Percentiles rank a stretch among this genome's conserved stretches.
Conservation (phyloP, 2,888 invertebrate species). For the Mythimna ferrago region DNA sequence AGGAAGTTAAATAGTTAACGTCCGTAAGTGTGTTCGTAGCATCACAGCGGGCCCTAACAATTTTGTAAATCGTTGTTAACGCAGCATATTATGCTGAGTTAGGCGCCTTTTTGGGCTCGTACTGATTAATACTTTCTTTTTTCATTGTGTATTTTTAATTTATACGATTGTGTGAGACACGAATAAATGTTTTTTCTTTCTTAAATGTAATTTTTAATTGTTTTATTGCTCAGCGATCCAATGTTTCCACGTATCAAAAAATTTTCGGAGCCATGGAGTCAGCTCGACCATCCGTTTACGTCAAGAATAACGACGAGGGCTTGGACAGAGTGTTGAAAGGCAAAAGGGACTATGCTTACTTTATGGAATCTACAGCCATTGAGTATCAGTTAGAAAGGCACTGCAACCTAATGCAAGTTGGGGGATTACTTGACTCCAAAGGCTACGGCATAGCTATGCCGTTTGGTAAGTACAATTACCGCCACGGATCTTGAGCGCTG, state of each 20-base stretch:
- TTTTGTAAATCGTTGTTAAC: too few species aligned
- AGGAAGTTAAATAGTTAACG: too few species aligned
- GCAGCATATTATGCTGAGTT: too few species aligned
- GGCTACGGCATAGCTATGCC: conserved; percentile 98
- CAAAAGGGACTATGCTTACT: conserved; percentile 96
- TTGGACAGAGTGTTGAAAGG: conserved; percentile 95
- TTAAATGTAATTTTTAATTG: neutral
- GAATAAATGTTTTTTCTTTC: too few species aligned
- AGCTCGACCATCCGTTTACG: conserved; percentile 95
- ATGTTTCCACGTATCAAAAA: conserved; percentile 96
- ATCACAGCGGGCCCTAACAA: too few species aligned
- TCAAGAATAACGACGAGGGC: conserved; percentile 95
- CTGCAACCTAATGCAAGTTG: conserved; percentile 96
- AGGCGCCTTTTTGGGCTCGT: too few species aligned
- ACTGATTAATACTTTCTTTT: too few species aligned
- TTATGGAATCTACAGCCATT: conserved; percentile 98
- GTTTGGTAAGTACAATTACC: conserved; percentile 95
- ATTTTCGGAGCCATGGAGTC: conserved; percentile 98
- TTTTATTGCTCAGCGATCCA: conserved; percentile 92
- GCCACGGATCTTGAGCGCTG: too few species aligned
- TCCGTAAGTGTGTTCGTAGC: too few species aligned
- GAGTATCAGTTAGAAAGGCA: conserved; percentile 97
- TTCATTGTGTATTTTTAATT: too few species aligned
- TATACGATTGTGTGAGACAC: too few species aligned
- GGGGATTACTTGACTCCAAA: conserved; percentile 95